Evolutionary conservation across 2,113 vertebrate genomes (phyloP).

Genomic region (Sylvicapra grimmia): DNA sequence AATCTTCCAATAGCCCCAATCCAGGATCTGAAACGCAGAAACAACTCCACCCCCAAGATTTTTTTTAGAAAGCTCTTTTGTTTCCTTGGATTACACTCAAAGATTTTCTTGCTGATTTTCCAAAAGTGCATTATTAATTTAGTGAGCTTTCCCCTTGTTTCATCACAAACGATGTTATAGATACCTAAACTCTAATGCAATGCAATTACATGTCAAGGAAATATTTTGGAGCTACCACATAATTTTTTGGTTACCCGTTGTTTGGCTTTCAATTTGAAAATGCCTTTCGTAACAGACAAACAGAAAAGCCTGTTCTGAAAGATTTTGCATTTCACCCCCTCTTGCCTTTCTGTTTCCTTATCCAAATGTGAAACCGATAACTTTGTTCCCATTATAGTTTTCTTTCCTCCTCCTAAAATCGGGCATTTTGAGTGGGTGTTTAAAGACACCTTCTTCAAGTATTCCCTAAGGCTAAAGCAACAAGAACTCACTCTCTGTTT

Average conservation of each 20-base stretch:
- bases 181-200: neutral
- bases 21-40: neutral
- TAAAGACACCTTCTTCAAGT: conserved; percentile 50
- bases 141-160: neutral
- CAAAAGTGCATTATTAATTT: conserved; percentile 18
- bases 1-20: neutral
- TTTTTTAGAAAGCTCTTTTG: neutral
- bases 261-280: neutral
- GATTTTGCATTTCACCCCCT: neutral
- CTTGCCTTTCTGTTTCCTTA: conserved; percentile 21
- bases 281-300: neutral
- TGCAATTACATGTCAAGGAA: neutral
- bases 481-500: conserved; percentile 33
- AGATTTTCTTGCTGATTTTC: conserved; percentile 27
- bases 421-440: conserved; percentile 10
- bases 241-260: neutral
- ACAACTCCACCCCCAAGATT: neutral
- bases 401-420: conserved; percentile 26
- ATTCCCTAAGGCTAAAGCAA: conserved; percentile 34
- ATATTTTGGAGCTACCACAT: neutral
- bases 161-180: neutral
- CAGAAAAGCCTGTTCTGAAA: neutral
- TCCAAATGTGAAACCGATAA: neutral
- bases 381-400: conserved; percentile 5
- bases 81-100: neutral